Conservation (phyloP, 2,113 vertebrate genomes). For the Bambusicola thoracicus region DNA sequence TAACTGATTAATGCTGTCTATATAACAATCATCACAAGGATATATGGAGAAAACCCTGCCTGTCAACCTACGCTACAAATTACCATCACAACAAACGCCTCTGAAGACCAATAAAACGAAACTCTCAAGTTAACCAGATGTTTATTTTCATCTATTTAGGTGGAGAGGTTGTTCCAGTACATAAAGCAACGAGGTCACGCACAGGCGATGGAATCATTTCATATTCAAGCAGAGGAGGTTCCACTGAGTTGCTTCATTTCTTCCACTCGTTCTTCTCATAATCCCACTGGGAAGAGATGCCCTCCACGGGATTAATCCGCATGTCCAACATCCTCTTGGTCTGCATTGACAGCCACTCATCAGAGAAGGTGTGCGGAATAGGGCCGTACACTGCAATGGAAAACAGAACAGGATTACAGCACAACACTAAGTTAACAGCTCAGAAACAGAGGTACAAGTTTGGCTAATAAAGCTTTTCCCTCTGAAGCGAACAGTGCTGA, state of each 20-base stretch:
- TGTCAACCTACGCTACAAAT: background rate
- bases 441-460: background rate
- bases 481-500: rapidly evolving
- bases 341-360: slow-evolving; percentile 85
- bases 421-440: rapidly evolving
- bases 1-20: background rate
- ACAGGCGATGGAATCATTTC: slow-evolving; percentile 37
- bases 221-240: background rate
- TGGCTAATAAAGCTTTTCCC: background rate
- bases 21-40: rapidly evolving
- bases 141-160: slow-evolving; percentile 85
- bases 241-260: slow-evolving; percentile 80
- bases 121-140: slow-evolving; percentile 61
- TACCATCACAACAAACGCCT: background rate
- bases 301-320: slow-evolving; percentile 87
- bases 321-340: slow-evolving; percentile 93
- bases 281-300: slow-evolving; percentile 91
- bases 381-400: slow-evolving; percentile 83
- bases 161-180: slow-evolving; percentile 80
- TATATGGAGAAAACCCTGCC: background rate
- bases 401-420: background rate
- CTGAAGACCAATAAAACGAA: background rate
- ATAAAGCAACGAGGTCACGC: slow-evolving; percentile 73
- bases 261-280: slow-evolving; percentile 96
- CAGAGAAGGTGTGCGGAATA: slow-evolving; percentile 86